A percentile compares a stretch with the other conserved stretches of the same genome.
Evolutionary conservation across 2,888 invertebrate species (phyloP).

Genomic region (Sisyra terminalis): DNA sequence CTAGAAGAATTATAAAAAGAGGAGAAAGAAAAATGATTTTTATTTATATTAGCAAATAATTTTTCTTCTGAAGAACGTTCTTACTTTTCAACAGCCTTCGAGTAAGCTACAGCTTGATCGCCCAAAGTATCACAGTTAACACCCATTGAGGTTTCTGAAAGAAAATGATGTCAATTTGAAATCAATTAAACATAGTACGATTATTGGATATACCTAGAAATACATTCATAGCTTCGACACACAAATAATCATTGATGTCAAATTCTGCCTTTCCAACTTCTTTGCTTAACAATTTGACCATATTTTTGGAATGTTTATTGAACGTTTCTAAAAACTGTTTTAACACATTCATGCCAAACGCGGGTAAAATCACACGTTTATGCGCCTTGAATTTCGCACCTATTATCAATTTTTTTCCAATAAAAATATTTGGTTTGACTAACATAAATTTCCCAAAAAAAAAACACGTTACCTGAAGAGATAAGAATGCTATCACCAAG

Average conservation of each 20-base stretch:
- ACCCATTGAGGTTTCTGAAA: conserved; percentile 16
- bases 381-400: conserved; percentile 14
- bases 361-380: conserved; percentile 16
- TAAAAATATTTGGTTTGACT: neutral
- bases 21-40: too few species aligned
- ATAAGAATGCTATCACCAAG: conserved; percentile 15
- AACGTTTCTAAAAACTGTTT: conserved; percentile 15
- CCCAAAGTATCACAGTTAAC: conserved; percentile 17
- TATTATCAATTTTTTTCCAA: conserved; percentile 5
- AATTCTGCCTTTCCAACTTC: conserved; percentile 14
- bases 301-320: conserved; percentile 13
- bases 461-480: conserved; percentile 14
- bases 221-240: conserved; percentile 13
- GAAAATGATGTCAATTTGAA: neutral
- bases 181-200: neutral
- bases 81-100: conserved; percentile 15
- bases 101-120: conserved; percentile 14
- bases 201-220: conserved; percentile 13
- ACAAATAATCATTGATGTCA: conserved; percentile 14
- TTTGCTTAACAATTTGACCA: conserved; percentile 12
- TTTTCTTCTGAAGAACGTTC: conserved; percentile 6
- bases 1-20: too few species aligned
- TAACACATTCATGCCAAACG: conserved; percentile 14
- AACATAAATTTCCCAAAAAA: neutral
- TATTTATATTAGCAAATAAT: neutral